A percentile compares a stretch with the other conserved stretches of the same genome.
Evolutionary conservation across 2,797 vertebrate species (phyloP).

Genomic region (Pagetopsis macropterus): DNA sequence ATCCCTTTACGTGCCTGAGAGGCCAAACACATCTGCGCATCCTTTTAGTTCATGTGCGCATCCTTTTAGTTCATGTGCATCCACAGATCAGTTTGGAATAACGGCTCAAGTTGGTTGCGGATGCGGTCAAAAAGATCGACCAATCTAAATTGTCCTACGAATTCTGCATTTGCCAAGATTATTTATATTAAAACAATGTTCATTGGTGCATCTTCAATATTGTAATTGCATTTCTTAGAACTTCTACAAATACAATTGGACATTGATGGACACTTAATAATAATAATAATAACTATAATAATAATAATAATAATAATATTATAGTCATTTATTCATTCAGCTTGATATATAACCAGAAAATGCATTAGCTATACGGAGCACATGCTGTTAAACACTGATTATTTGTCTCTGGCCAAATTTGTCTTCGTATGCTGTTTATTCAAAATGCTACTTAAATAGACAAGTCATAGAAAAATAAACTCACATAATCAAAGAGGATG

Average conservation of each 20-base stretch:
- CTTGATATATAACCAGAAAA: slow-evolving; percentile 12
- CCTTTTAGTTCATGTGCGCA: not conserved
- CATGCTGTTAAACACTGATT: too few relatives aligned
- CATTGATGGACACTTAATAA: not conserved
- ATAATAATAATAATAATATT: too few relatives aligned
- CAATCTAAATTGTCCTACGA: not conserved
- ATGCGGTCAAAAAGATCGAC: not conserved
- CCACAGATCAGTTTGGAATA: slow-evolving; percentile 3
- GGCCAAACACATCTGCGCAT: not conserved
- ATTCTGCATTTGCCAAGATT: not conserved
- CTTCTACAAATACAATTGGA: not conserved
- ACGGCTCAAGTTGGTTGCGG: too few relatives aligned
- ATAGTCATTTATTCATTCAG: not conserved
- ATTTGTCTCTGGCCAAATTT: not conserved
- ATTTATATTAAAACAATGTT: not conserved
- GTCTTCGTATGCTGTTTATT: slow-evolving; percentile 18
- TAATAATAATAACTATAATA: too few relatives aligned
- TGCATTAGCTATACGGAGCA: not conserved
- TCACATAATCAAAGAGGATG: slow-evolving; percentile 97
- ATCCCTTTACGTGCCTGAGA: not conserved
- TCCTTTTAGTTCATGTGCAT: not conserved
- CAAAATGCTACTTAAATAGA: slow-evolving; percentile 3
- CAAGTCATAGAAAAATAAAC: slow-evolving; percentile 58
- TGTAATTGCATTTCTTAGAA: not conserved
- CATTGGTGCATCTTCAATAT: not conserved